These are phyloP conservation scores for Peromyscus maniculatus DNA, from an alignment of 2,113 vertebrate species.

Conservation along the genomic window DNA sequence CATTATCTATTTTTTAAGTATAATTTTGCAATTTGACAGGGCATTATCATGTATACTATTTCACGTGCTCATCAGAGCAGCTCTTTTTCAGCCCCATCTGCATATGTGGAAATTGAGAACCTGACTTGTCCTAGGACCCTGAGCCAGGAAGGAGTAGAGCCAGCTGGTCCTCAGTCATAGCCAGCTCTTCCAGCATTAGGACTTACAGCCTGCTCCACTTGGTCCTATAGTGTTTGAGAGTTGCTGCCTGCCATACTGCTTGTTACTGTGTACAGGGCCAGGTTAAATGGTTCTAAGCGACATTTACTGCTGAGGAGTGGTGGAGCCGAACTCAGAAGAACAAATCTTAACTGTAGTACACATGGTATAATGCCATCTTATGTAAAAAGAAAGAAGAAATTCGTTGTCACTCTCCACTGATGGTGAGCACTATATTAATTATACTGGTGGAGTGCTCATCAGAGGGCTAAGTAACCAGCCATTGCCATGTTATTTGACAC, in stretches of 20 bases:
- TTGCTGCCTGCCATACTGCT: background rate
- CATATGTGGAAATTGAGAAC: background rate
- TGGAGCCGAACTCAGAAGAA: background rate
- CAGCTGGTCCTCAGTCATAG: background rate
- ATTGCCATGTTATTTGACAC: background rate
- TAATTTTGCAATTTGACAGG: background rate
- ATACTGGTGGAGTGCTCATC: background rate
- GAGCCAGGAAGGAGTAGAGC: background rate
- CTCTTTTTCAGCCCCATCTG: background rate
- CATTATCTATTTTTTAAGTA: slow-evolving; percentile 31
- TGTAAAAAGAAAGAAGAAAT: background rate
- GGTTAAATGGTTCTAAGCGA: background rate
- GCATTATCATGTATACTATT: background rate
- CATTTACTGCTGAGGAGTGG: background rate
- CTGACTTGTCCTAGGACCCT: background rate
- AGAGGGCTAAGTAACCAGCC: background rate
- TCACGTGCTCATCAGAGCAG: background rate
- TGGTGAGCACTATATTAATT: background rate
- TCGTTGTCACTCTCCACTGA: background rate
- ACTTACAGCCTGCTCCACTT: background rate
- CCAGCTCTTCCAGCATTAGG: background rate
- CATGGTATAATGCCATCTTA: background rate
- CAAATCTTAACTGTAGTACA: background rate
- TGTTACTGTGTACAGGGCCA: background rate
- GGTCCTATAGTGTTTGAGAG: background rate